These are phyloP conservation scores for Pterophyllum scalare DNA, from an alignment of 2,113 vertebrate genomes.

Conservation along the genomic window DNA sequence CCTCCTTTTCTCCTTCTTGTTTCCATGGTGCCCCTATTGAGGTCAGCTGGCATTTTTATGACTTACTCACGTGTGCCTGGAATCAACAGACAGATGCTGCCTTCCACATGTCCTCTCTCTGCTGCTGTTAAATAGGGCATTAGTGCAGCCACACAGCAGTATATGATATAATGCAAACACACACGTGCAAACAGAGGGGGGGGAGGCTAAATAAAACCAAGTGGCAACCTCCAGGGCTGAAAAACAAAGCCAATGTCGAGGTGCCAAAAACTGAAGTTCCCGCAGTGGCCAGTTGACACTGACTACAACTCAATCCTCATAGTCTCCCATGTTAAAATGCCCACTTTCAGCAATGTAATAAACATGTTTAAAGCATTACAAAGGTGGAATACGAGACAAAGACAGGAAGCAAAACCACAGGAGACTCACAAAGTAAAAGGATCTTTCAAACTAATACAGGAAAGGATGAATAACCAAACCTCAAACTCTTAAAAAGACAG, in stretches of 20 bases:
- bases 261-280: not conserved
- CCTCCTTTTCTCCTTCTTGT: conserved; percentile 33
- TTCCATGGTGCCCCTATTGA: conserved; percentile 75
- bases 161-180: not conserved
- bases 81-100: conserved; percentile 70
- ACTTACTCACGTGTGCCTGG: conserved; percentile 60
- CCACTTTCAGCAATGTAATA: not conserved
- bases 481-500: not conserved
- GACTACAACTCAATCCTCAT: not conserved
- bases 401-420: not conserved
- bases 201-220: too few species aligned
- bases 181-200: not conserved
- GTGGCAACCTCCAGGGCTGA: not conserved
- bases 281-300: not conserved
- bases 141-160: conserved; percentile 30
- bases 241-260: not conserved
- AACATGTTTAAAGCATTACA: not conserved
- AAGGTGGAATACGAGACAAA: rapidly evolving
- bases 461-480: too few species aligned
- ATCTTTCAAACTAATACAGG: too few species aligned
- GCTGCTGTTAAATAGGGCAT: conserved; percentile 56
- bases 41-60: conserved; percentile 69
- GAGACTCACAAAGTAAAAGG: too few species aligned
- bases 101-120: conserved; percentile 18
- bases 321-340: not conserved